phyloP scores from a whole-genome alignment of 2,113 vertebrate species.

The Sylvilagus bachmani region DNA sequence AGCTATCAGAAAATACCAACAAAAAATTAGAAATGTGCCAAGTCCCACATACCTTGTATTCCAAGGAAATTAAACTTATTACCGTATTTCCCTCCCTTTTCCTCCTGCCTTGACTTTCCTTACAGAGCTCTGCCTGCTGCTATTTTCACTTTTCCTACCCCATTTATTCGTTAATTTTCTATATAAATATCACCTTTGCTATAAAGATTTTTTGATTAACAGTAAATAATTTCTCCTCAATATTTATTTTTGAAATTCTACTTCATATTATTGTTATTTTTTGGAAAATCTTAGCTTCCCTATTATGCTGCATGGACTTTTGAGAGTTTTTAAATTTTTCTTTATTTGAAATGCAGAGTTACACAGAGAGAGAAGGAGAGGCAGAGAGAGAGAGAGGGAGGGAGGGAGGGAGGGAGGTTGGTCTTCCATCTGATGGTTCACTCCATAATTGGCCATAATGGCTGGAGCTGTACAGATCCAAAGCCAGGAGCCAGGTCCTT shows the following conservation, averaged over 20 bases:
- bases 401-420: no score
- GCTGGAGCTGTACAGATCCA: no score
- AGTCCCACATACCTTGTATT: not conserved
- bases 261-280: not conserved
- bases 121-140: not conserved
- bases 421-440: no score
- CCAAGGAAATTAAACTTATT: not conserved
- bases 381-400: no score
- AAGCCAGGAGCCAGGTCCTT: no score
- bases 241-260: not conserved
- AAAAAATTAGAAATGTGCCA: not conserved
- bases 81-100: not conserved
- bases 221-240: not conserved
- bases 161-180: not conserved
- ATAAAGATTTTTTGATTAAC: not conserved
- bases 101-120: not conserved
- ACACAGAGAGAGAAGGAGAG: no score
- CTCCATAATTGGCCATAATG: no score
- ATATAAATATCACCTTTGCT: not conserved
- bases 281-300: not conserved
- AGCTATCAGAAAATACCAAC: not conserved
- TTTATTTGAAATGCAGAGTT: no score
- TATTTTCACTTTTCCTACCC: not conserved
- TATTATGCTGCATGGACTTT: not conserved
- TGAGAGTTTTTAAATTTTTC: not conserved